Percentiles rank a stretch among this genome's conserved stretches.
Conservation (phyloP, 2,888 invertebrate species). For the Conops quadrifasciatus region DNA sequence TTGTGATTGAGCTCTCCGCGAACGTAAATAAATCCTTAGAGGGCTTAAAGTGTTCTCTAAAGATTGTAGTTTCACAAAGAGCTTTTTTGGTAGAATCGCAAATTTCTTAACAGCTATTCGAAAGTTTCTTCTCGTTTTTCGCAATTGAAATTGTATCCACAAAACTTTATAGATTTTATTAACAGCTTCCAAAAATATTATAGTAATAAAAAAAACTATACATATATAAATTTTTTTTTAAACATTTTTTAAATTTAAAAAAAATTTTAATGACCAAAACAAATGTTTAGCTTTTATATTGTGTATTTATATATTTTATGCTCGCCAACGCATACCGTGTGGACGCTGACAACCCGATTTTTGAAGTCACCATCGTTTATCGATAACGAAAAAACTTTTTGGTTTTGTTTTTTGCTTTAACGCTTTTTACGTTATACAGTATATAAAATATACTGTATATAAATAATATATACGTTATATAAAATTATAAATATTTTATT, state of each 20-base stretch:
- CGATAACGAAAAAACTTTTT: background rate
- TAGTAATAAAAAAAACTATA: too few species aligned
- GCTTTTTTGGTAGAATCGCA: too few species aligned
- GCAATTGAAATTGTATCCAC: too few species aligned
- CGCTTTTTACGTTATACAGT: background rate
- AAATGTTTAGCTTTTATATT: slow-evolving; percentile 30
- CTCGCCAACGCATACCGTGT: slow-evolving; percentile 34
- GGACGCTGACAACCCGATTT: slow-evolving; percentile 49
- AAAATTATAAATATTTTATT: slow-evolving; percentile 1
- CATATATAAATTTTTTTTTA: background rate
- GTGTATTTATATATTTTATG: slow-evolving; percentile 23
- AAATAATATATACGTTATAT: background rate
- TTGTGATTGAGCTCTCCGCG: too few species aligned
- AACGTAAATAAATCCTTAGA: too few species aligned
- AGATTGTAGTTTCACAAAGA: too few species aligned
- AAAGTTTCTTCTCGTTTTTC: too few species aligned
- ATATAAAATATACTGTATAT: background rate
- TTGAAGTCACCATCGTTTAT: slow-evolving; percentile 40
- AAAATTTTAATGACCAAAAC: slow-evolving; percentile 11
- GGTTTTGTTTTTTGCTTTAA: background rate
- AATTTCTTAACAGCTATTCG: too few species aligned
- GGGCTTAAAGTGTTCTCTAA: too few species aligned
- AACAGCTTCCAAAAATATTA: too few species aligned
- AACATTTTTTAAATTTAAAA: slow-evolving; percentile 29
- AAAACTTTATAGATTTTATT: too few species aligned